Conservation (phyloP, 2,888 invertebrate genomes). For the Acleris holmiana region DNA sequence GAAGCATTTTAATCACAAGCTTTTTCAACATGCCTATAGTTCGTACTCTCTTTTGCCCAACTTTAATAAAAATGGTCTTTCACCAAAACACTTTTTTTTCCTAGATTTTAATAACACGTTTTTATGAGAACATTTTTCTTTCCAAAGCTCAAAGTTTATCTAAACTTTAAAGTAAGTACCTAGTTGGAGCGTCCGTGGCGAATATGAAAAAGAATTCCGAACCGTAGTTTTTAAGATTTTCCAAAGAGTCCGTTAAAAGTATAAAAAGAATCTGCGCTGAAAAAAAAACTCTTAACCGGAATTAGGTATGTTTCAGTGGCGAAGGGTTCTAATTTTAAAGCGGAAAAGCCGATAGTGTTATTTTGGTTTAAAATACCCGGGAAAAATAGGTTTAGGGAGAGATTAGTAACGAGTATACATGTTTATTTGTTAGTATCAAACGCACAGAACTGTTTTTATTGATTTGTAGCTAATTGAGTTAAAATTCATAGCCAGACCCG, state of each 20-base stretch:
- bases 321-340: conserved; percentile 56
- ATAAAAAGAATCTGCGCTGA: conserved; percentile 41
- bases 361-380: conserved; percentile 35
- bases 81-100: conserved; percentile 4
- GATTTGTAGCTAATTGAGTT: too few species aligned
- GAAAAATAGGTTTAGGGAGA: too few species aligned
- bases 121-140: conserved; percentile 24
- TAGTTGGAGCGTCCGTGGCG: conserved; percentile 22
- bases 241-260: conserved; percentile 19
- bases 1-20: too few species aligned
- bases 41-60: background rate
- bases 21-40: too few species aligned
- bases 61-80: conserved; percentile 5
- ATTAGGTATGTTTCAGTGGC: conserved; percentile 61
- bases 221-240: conserved; percentile 31
- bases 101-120: conserved; percentile 27
- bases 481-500: too few species aligned
- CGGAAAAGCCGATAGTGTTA: conserved; percentile 57
- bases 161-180: conserved; percentile 30
- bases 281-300: conserved; percentile 58
- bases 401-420: too few species aligned
- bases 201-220: conserved; percentile 32
- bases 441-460: too few species aligned
- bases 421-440: too few species aligned
- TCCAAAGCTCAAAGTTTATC: conserved; percentile 24